Percentiles rank a stretch among this genome's conserved stretches.
phyloP scores from a whole-genome alignment of 1,140 invertebrate genomes.

The Drosophila neocordata region DNA sequence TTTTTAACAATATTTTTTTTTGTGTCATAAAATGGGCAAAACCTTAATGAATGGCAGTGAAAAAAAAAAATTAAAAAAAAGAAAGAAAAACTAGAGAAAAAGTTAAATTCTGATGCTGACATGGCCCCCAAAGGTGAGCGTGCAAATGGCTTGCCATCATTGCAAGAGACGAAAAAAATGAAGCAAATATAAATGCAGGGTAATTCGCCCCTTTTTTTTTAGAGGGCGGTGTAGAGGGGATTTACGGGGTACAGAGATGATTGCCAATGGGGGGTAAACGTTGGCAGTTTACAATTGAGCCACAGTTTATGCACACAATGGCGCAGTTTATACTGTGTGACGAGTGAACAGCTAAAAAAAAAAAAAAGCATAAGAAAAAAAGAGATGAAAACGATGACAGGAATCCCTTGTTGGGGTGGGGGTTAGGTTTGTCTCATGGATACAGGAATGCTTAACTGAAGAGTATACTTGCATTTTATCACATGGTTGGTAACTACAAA shows the following conservation, averaged over 20 bases:
- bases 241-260: constrained; percentile 25
- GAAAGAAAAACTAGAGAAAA: not conserved
- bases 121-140: constrained; percentile 18
- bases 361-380: not conserved
- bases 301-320: constrained; percentile 67
- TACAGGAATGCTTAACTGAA: not conserved
- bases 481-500: not conserved
- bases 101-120: constrained; percentile 5
- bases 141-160: constrained; percentile 32
- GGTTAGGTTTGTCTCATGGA: not conserved
- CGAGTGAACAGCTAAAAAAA: constrained; percentile 44
- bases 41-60: constrained; percentile 12
- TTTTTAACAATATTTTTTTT: constrained; percentile 12
- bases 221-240: not conserved
- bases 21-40: constrained; percentile 21
- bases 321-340: constrained; percentile 64
- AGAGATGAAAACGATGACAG: not conserved
- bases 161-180: not conserved
- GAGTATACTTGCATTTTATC: not conserved
- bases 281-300: constrained; percentile 61
- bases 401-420: not conserved
- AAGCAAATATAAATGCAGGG: constrained; percentile 12
- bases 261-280: constrained; percentile 26
- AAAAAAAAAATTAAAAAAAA: constrained; percentile 1
- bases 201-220: constrained; percentile 38